A percentile compares a stretch with the other conserved stretches of the same genome.
Conservation (phyloP, 2,113 vertebrate species). For the Podilymbus podiceps region DNA sequence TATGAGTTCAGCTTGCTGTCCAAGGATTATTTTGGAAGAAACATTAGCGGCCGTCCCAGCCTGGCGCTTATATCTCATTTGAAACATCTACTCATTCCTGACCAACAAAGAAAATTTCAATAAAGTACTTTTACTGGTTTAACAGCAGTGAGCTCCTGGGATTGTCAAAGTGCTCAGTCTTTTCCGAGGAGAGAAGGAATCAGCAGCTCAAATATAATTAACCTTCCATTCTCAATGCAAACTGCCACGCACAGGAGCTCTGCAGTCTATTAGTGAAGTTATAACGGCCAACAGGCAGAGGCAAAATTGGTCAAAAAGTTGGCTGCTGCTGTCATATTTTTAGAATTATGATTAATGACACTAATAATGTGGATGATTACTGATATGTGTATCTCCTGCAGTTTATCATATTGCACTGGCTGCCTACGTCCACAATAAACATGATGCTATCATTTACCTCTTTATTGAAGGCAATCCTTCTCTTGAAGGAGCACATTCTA, state of each 20-base stretch:
- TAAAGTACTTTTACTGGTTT: slow-evolving; percentile 82
- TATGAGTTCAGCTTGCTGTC: slow-evolving; percentile 61
- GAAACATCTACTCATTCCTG: slow-evolving; percentile 84
- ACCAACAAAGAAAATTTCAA: slow-evolving; percentile 88
- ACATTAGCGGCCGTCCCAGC: slow-evolving; percentile 72
- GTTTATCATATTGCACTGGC: slow-evolving; percentile 88
- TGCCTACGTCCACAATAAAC: slow-evolving; percentile 89
- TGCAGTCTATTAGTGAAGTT: slow-evolving; percentile 81
- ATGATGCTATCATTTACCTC: slow-evolving; percentile 89
- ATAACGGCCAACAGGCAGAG: slow-evolving; percentile 83
- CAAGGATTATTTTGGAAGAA: slow-evolving; percentile 74
- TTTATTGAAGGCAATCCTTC: slow-evolving; percentile 84
- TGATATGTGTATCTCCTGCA: slow-evolving; percentile 85
- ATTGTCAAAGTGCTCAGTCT: slow-evolving; percentile 81
- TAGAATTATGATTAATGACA: slow-evolving; percentile 91
- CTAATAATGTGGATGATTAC: slow-evolving; percentile 92
- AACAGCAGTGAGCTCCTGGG: slow-evolving; percentile 80
- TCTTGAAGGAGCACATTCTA: slow-evolving; percentile 83
- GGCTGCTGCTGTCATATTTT: slow-evolving; percentile 84
- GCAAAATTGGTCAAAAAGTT: slow-evolving; percentile 84
- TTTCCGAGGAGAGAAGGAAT: slow-evolving; percentile 82
- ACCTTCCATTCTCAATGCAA: slow-evolving; percentile 91
- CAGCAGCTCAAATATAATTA: slow-evolving; percentile 95
- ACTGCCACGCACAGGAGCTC: slow-evolving; percentile 81
- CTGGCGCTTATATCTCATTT: slow-evolving; percentile 76